Percentiles rank a stretch among this genome's conserved stretches.
Conservation (phyloP, 2,113 vertebrate species). For the Psilopsiagon aurifrons region DNA sequence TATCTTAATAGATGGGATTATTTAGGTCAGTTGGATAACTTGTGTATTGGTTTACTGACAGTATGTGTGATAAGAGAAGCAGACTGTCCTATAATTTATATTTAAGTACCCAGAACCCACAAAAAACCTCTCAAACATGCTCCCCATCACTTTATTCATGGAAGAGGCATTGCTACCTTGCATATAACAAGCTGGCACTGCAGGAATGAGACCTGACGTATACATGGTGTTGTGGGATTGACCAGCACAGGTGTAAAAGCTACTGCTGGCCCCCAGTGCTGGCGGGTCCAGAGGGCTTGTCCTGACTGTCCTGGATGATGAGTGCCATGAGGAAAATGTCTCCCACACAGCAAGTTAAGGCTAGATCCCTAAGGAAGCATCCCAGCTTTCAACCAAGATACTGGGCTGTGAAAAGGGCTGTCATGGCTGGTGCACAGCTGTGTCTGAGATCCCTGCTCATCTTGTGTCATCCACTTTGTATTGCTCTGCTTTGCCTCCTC, state of each 20-base stretch:
- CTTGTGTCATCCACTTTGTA: background rate
- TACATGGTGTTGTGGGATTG: fast-evolving
- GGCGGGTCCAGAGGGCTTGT: background rate
- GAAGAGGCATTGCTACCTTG: background rate
- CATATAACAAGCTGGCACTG: background rate
- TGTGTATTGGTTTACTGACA: background rate
- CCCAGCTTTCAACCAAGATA: background rate
- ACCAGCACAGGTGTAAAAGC: fast-evolving
- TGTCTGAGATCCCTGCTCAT: background rate
- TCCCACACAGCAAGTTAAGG: background rate
- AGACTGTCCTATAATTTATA: background rate
- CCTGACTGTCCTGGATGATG: background rate
- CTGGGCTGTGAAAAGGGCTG: fast-evolving
- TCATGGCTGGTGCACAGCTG: background rate
- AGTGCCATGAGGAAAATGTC: background rate
- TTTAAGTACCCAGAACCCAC: background rate
- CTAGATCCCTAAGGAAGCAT: background rate
- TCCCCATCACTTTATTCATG: background rate
- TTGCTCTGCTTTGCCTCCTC: conserved; percentile 1
- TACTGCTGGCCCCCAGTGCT: background rate
- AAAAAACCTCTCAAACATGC: background rate
- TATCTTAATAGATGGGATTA: background rate
- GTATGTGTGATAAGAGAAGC: background rate
- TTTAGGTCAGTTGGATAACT: background rate
- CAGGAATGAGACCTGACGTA: background rate